Evolutionary conservation across 1,140 invertebrate genomes (phyloP), one percentile per base, ranked within the genome.

Genomic region (Plutomurus gul): DNA sequence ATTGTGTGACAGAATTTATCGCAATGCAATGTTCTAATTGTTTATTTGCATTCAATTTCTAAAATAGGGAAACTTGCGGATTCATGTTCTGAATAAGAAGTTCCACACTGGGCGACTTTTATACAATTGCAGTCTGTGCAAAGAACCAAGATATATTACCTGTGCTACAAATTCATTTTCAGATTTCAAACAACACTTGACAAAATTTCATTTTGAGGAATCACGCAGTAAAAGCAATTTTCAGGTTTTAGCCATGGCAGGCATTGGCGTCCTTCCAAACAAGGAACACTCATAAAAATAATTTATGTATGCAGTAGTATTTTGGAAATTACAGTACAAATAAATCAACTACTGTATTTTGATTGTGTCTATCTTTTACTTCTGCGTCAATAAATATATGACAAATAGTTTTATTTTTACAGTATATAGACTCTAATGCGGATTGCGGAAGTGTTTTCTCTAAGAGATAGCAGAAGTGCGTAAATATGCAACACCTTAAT

Each of bases 31-130:
- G 7, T 18, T 16, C 25, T 22, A 47, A 8, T 1, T n/a, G 5
- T 51, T 51, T 1, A 25, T 51, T 72, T 25, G 7, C 25, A 22
- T 47, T 73, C 13, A 7, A 7, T 25, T 43, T 36, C 8, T 71
- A 5, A 71, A 30, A 8, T n/a, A 80, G 78, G 78, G 70, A 25
- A 80, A 75, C 8, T 5, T 80, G 6, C 22, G 78, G 71, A 70
- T 36, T 36, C 78, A 80, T 56, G 43, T 80, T 4, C 18, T 65
- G 6, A 70, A 18, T 39, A 37, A 60, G n/a, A 71, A 43, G 18
- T 10, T 76, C 13, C 78, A 80, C 16, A 6, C 22, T 25, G 73
- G 56, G 5, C 30, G n/a, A 18, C 40, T 39, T n/a, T 20, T 77
- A n/a, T 77, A 77, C 40, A 77, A 37, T 33, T 77, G 76, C 22